These are phyloP conservation scores for Teleiodes luculella DNA, from an alignment of 2,888 invertebrate species.

Conservation along the genomic window DNA sequence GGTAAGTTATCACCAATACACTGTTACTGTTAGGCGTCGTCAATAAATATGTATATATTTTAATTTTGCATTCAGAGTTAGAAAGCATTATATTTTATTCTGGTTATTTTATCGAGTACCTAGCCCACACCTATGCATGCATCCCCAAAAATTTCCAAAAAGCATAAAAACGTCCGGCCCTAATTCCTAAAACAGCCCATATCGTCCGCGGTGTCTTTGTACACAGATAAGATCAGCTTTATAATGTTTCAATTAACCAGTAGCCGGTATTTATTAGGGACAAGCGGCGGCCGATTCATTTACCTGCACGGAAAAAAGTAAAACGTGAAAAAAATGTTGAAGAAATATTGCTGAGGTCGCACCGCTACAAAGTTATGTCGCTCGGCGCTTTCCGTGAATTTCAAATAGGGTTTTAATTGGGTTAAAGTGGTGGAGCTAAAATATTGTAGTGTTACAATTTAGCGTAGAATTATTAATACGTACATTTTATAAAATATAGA, in stretches of 20 bases:
- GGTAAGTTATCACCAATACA: no score
- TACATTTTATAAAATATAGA: no score
- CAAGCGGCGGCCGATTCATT: conserved; percentile 55
- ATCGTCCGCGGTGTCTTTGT: conserved; percentile 54
- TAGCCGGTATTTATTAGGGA: conserved; percentile 74
- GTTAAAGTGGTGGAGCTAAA: no score
- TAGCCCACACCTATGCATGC: background rate
- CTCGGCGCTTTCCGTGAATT: conserved; percentile 21
- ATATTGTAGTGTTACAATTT: no score
- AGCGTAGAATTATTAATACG: background rate
- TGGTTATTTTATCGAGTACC: no score
- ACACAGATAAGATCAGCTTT: conserved; percentile 64
- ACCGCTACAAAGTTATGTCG: conserved; percentile 39
- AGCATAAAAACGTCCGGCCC: conserved; percentile 35
- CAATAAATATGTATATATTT: no score
- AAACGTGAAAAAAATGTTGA: conserved; percentile 34
- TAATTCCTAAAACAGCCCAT: conserved; percentile 49
- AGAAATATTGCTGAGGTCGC: conserved; percentile 19
- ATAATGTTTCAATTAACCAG: conserved; percentile 78
- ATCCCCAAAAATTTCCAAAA: conserved; percentile 23
- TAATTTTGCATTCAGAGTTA: no score
- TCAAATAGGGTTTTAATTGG: conserved; percentile 5
- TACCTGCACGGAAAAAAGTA: conserved; percentile 51
- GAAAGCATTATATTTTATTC: no score
- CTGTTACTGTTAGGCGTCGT: no score